These are phyloP conservation scores for Cataglyphis rosenhaueri DNA, from an alignment of 2,888 invertebrate genomes.

Conservation along the genomic window DNA sequence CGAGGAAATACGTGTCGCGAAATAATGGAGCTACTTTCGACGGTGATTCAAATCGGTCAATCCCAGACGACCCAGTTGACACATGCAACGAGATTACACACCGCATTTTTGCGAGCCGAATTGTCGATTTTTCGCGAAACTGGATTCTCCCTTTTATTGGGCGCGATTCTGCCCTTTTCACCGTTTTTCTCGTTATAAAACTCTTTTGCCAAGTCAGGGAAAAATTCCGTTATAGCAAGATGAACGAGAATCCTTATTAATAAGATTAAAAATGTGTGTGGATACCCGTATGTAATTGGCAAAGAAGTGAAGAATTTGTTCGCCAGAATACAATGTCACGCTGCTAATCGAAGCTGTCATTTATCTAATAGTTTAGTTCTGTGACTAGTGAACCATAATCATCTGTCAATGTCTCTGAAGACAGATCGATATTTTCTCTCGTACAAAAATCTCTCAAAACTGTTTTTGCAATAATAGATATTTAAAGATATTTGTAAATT, in stretches of 20 bases:
- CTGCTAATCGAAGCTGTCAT: conserved; percentile 33
- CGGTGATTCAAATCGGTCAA: conserved; percentile 66
- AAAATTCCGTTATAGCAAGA: conserved; percentile 39
- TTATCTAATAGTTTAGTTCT: conserved; percentile 9
- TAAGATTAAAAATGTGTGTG: conserved; percentile 3
- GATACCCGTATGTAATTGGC: conserved; percentile 29
- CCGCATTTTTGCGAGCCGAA: conserved; percentile 50
- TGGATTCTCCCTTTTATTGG: conserved; percentile 37
- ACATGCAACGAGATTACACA: conserved; percentile 54
- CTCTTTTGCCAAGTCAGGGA: conserved; percentile 42
- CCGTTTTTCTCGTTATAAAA: conserved; percentile 13
- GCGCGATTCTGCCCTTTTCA: conserved; percentile 10
- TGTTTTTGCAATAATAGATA: neutral
- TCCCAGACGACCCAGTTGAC: conserved; percentile 56
- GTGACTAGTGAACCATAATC: neutral
- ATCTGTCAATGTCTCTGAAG: neutral
- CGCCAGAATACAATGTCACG: neutral
- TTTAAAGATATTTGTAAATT: neutral
- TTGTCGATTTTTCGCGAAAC: conserved; percentile 42
- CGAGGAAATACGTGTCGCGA: conserved; percentile 59
- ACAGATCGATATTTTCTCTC: neutral
- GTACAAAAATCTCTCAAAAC: neutral
- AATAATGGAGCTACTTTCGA: conserved; percentile 70
- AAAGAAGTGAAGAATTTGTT: conserved; percentile 30
- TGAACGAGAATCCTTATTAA: conserved; percentile 47